Base-by-base conservation (phyloP, 37 sponge, comb jelly and placozoan genomes). In the Trichoplax adhaerens region DNA sequence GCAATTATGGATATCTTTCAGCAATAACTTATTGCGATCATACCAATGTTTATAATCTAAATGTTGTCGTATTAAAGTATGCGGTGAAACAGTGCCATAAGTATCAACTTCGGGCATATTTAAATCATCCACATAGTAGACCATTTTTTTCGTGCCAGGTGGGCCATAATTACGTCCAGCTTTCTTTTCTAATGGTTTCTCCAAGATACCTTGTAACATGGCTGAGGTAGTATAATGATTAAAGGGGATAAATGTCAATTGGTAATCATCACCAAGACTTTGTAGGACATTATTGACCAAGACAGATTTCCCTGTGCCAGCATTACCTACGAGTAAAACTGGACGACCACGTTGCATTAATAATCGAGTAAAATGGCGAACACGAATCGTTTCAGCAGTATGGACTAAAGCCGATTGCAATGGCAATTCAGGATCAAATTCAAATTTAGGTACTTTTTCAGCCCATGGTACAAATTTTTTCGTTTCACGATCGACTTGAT, bases 111-210 rank as follows among this genome's bases (percentile, higher is more conserved):
- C 87, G 1, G 98, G 98, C 98, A 96, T 96, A 77, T 96, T 96
- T 87, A 96, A 88, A 71, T 96, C 98, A 74, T 96, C 98, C 78
- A 96, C 91, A 77, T 91, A 96, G 79, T 96, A 96, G 63, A 96
- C 82, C 10, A 96, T 83, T 53, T 82, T 85, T 81, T 96, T 96
- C 62, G 82, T 84, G 6, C 98, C 98, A 61, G 98, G 98, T 6
- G 98, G 98, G 55, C 98, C 98, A 74, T 79, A 96, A 78, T 91
- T 96, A 52, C 93, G 78, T 58, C 93, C 94, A 51, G 98, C 98
- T 70, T 96, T 96, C 87, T 96, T 96, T 77, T 96, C 98, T 53
- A 96, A 87, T 1, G 98, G 98, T 61, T 88, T 96, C 87, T 96
- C 98, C 90, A 96, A 86, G 62, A 96, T 89, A 55, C 81, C 78